Evolutionary conservation across 2,113 vertebrate genomes (phyloP), one percentile per base, ranked within the genome.

Genomic region (Saccopteryx bilineata): DNA sequence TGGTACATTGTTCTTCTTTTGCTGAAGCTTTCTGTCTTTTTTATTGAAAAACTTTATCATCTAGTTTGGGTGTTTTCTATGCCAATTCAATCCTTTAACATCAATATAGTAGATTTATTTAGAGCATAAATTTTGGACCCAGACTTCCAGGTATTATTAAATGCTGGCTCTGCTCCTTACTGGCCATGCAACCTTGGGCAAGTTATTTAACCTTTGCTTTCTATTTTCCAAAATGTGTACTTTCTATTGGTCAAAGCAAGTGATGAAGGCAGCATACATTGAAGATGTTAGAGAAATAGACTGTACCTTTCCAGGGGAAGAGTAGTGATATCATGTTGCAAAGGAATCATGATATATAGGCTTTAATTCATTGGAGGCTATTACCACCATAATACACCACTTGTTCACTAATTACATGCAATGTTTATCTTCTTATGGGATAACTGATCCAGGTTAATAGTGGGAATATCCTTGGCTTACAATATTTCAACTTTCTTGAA

Each of bases 121-220:
- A 79, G 23, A 63, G 11, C n/a, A 61, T 23, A 7, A 58, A 68
- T 6, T 86, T 69, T 80, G n/a, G 33, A 72, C 54, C 31, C 26
- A 56, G 5, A 52, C 8, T 72, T 17, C 46, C 13, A 46, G 46
- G 12, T 19, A 54, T 87, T 69, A 80, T 85, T 74, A 79, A 87
- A 84, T 80, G 28, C 19, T 79, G 17, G 11, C 1, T 94, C 15
- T 69, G 31, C 24, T 33, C 33, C 7, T 63, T 85, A 23, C 8
- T 87, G n/a, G 14, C 12, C n/a, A 1, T 54, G 15, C 58, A n/a
- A 54, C 9, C 19, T 69, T 91, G 46, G 54, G 26, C 6, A 48
- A 87, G 9, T 61, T 61, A 82, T n/a, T 80, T 91, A 88, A 80
- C 5, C 3, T 91, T 91, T 63, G 12, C 7, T 93, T 93, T 15